Evolutionary conservation across 1,140 invertebrate species (phyloP), one percentile per base, ranked within the genome.

Genomic region (Coelopa frigida): DNA sequence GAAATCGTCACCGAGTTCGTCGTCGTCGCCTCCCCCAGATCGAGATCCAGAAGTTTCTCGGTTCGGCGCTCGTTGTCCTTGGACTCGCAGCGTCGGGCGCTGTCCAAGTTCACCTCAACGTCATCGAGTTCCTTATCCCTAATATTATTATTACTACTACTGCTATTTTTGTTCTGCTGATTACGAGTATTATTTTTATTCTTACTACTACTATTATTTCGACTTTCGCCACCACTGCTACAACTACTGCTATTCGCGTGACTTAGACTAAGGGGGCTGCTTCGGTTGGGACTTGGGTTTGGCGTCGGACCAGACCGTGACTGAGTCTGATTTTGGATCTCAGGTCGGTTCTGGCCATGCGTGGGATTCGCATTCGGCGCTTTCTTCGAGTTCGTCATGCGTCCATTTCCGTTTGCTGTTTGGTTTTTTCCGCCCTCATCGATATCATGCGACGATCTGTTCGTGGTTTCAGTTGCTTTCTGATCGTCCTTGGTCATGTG

Each of bases 241-340:
- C 48, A 56, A 46, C 46, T 56, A 17, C 45, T 33, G 26, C 43
- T 55, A 18, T 52, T 51, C 32, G 50, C 53, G 43, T 55, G 55
- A 46, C 46, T 56, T 38, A 53, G 38, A 23, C 53, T 52, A 41
- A 49, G 47, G 32, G 33, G 42, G 14, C 15, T 41, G 18, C n/a
- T 46, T 4, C 41, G 47, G 36, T 41, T 56, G 43, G 48, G 27
- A 15, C 4, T 26, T 11, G n/a, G 37, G 27, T 31, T 18, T 8
- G n/a, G n/a, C n/a, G n/a, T n/a, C n/a, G n/a, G n/a, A n/a, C n/a
- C n/a, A n/a, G n/a, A n/a, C n/a, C n/a, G n/a, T n/a, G n/a, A n/a
- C 40, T 40, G 11, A 15, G 36, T 3, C 5, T 17, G n/a, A 18
- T 14, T 18, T 36, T 11, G 35, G 18, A 17, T 36, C 7, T 36